These are phyloP conservation scores for Homarus gammarus DNA, from an alignment of 2,888 invertebrate genomes.

Conservation along the genomic window DNA sequence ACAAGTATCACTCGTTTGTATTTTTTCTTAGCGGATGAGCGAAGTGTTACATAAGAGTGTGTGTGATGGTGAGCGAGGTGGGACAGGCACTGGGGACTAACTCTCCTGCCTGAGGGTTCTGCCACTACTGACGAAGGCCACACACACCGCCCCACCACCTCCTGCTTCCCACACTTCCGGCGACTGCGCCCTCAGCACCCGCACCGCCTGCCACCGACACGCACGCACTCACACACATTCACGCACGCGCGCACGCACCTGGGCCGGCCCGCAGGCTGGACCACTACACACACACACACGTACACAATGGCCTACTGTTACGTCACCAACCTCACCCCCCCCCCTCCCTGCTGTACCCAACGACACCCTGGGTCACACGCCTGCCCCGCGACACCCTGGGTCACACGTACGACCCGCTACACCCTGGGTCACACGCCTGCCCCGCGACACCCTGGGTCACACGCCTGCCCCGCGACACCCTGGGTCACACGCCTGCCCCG, in stretches of 20 bases:
- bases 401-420: no score
- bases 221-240: constrained; percentile 20
- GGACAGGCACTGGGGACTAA: background rate
- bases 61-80: no score
- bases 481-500: no score
- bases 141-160: constrained; percentile 5
- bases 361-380: no score
- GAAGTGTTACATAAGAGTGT: no score
- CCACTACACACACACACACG: background rate
- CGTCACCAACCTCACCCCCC: background rate
- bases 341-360: background rate
- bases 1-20: no score
- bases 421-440: no score
- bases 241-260: constrained; percentile 18
- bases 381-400: no score
- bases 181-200: constrained; percentile 40
- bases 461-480: no score
- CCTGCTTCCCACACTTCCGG: constrained; percentile 36
- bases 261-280: background rate
- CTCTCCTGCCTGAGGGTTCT: background rate
- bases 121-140: constrained; percentile 35
- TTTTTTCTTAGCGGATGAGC: no score
- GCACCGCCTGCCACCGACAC: constrained; percentile 38
- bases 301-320: constrained; percentile 10
- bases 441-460: no score